Base-by-base conservation (phyloP, 1,140 invertebrate species). In the Eubasilissa regina region DNA sequence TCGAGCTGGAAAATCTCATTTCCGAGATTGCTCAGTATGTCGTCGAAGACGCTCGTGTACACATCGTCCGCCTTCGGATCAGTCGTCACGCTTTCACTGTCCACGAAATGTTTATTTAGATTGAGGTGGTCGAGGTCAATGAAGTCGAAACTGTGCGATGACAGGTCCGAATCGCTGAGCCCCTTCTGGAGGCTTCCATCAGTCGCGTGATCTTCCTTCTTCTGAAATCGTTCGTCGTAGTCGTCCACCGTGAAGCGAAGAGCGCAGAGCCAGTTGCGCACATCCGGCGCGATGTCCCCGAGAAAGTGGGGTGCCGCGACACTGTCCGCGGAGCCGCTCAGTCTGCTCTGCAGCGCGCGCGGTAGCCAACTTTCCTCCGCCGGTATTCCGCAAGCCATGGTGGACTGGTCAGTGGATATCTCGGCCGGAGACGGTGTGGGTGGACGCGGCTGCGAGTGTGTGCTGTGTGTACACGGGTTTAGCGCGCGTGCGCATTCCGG, bases 331-430 rank as follows among this genome's bases (percentile, higher is more conserved):
- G 21, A 15, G 35, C 19, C 43, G 19, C 25, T 12, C 25, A 75
- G 56, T 21, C 77, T 72, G 7, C 53, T 70, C 75, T 58, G 75
- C 44, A 80, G 75, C 9, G 75, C 81, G 81, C 74, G 70, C 76
- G 88, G 87, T 85, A 88, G 85, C 87, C 88, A 89, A 87, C 87
- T 88, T 85, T 87, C 85, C 83, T 88, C 87, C 84, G 85, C 85
- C 85, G 86, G 85, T 76, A 81, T 86, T 84, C 82, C 70, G 35
- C 70, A 17, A 25, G 70, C 70, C 70, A 74, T 74, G 43, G 51
- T 19, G 68, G 68, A 17, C 68, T 73, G 47, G 70, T 51, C 66
- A 51, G 45, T 25, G 8, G 43, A 13, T 74, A 74, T 74, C 70
- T 55, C 53, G 51, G 21, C 35, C 8, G 51, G 53, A 11, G 35